Evolutionary conservation across 2,797 vertebrate species (phyloP), one percentile per base, ranked within the genome.

Genomic region (Macropus fuliginosus): DNA sequence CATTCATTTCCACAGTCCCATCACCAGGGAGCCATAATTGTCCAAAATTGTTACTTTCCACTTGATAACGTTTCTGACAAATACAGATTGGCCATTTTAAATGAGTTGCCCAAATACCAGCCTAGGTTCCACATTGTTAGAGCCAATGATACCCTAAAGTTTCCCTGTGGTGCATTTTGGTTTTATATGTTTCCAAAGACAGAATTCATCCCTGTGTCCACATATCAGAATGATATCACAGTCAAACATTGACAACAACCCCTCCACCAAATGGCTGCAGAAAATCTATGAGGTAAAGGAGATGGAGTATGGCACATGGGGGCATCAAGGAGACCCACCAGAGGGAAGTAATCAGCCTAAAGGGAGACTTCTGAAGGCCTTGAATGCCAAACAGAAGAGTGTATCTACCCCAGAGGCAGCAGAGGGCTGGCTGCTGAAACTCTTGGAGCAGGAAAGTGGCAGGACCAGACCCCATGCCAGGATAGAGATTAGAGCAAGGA

Each of bases 1-100:
- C 98, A 99, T 99, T 98, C 99, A 99, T 98, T 99, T 99, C 55
- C 99, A 99, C 99, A 99, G 99, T 98, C 99, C 99, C 4, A 99
- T 99, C 94, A 99, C 99, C 8, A 99, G 99, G 54, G 99, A 99
- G 96, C 99, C 99, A 98, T 99, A 99, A 99, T 99, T 99, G 99
- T 99, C 99, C 96, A 99, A 99, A 99, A 99, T 99, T 92, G 99
- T 99, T 98, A 99, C 99, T 98, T 99, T 99, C 98, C 99, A 98
- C 99, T 99, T 89, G 99, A 99, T 97, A 99, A 99, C 98, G 99
- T 99, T 98, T 99, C 99, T 93, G 99, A 99, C 99, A 99, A 99
- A 98, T 99, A 99, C 90, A 99, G 99, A 99, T 99, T 99, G 99
- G 99, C 99, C 56, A 99, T 99, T 98, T 98, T 99, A 74, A 99